Conservation (phyloP, 2,888 invertebrate genomes). For the Tetheella fluctuosa region DNA sequence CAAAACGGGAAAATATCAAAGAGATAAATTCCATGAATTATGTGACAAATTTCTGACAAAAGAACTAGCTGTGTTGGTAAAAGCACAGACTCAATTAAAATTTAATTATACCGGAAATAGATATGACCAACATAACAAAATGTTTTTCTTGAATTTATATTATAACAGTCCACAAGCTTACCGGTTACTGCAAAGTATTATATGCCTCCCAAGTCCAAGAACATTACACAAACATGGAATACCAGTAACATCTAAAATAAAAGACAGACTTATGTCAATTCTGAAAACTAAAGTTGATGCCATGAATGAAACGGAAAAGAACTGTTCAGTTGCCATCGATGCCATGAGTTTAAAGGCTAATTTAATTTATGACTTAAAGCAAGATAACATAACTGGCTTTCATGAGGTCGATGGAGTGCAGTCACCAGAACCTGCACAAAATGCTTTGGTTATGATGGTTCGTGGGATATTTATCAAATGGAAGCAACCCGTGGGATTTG, state of each 20-base stretch:
- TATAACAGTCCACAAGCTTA: conserved; percentile 5
- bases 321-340: conserved; percentile 28
- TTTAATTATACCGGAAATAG: conserved; percentile 15
- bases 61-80: conserved; percentile 27
- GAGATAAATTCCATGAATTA: conserved; percentile 20
- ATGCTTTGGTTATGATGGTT: conserved; percentile 35
- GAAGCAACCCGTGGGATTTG: conserved; percentile 34
- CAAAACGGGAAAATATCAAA: conserved; percentile 16
- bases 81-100: conserved; percentile 26
- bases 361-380: conserved; percentile 31
- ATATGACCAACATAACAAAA: conserved; percentile 11
- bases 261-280: conserved; percentile 23
- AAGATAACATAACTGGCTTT: conserved; percentile 39
- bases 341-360: conserved; percentile 30
- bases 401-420: conserved; percentile 36
- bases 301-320: conserved; percentile 34
- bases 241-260: conserved; percentile 28
- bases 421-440: conserved; percentile 33
- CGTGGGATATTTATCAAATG: conserved; percentile 36
- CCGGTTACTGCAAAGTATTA: conserved; percentile 19
- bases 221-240: conserved; percentile 23
- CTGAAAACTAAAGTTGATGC: conserved; percentile 32
- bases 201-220: too few relatives aligned
- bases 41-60: conserved; percentile 26
- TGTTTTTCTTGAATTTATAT: conserved; percentile 33